Evolutionary conservation across 2,113 vertebrate species (phyloP).

Genomic region (Vulpes lagopus): DNA sequence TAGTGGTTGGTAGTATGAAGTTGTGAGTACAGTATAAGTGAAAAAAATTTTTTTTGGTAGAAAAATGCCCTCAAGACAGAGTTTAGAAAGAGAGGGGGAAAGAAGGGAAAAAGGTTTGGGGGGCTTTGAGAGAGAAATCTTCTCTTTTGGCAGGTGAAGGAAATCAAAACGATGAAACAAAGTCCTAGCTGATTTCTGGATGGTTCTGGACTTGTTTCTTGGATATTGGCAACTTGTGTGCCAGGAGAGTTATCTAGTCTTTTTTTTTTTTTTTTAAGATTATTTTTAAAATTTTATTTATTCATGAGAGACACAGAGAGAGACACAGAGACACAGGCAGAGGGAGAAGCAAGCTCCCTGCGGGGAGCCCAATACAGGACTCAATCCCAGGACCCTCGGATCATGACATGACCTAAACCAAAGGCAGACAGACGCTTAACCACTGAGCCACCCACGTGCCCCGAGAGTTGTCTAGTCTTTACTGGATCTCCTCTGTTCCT

Average conservation of each 20-base stretch:
- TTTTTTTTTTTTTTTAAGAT: background rate
- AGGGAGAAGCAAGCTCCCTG: no score
- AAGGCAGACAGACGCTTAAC: no score
- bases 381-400: no score
- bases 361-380: no score
- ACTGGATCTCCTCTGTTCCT: background rate
- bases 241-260: background rate
- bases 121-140: constrained; percentile 71
- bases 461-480: background rate
- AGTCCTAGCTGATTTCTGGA: background rate
- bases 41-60: background rate
- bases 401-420: no score
- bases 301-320: no score
- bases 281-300: no score
- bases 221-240: background rate
- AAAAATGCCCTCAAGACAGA: constrained; percentile 15
- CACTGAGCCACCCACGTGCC: background rate
- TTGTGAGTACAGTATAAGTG: background rate
- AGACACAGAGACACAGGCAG: no score
- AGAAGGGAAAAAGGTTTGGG: background rate
- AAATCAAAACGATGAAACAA: background rate
- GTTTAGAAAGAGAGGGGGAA: constrained; percentile 16
- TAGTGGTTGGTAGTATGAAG: background rate
- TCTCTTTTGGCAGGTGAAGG: constrained; percentile 68
- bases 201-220: background rate